Evolutionary conservation across 1,140 invertebrate species (phyloP).

Genomic region (Cecropterus lyciades): DNA sequence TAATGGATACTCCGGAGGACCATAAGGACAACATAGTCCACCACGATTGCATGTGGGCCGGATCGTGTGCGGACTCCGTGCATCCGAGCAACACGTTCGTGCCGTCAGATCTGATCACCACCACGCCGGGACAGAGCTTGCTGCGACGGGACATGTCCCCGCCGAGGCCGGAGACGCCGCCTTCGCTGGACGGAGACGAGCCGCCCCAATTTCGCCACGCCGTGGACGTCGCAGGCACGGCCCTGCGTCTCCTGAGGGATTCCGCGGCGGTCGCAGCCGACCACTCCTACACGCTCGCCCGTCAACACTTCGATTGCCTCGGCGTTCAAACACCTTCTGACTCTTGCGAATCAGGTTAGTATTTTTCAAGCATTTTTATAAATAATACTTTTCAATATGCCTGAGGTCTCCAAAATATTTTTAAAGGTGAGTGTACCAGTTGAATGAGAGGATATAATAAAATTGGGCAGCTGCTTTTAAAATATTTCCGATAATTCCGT

Average conservation of each 20-base stretch:
- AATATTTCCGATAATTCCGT: not conserved
- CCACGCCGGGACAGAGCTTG: slow-evolving; percentile 66
- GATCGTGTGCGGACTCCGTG: slow-evolving; percentile 69
- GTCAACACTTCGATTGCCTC: slow-evolving; percentile 85
- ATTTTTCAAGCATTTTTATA: not conserved
- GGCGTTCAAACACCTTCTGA: slow-evolving; percentile 93
- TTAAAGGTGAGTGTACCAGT: not conserved
- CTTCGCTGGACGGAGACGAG: slow-evolving; percentile 75
- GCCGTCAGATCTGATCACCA: slow-evolving; percentile 57
- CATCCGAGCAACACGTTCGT: slow-evolving; percentile 71
- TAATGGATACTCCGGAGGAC: slow-evolving; percentile 66
- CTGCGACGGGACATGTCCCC: slow-evolving; percentile 65
- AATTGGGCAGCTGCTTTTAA: not conserved
- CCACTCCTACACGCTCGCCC: slow-evolving; percentile 89
- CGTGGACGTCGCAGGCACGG: slow-evolving; percentile 72
- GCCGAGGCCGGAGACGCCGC: slow-evolving; percentile 65
- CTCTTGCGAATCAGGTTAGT: slow-evolving; percentile 89
- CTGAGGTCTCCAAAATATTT: too few relatives aligned
- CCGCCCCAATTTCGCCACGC: slow-evolving; percentile 75
- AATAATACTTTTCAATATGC: too few relatives aligned
- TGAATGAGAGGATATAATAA: too few relatives aligned
- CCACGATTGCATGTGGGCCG: slow-evolving; percentile 83
- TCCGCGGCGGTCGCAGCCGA: slow-evolving; percentile 83
- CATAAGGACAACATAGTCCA: slow-evolving; percentile 76
- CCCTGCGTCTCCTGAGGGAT: slow-evolving; percentile 66